A percentile compares a stretch with the other conserved stretches of the same genome.
Conservation (phyloP, 1,140 invertebrate genomes). For the Phymastichus coffea region DNA sequence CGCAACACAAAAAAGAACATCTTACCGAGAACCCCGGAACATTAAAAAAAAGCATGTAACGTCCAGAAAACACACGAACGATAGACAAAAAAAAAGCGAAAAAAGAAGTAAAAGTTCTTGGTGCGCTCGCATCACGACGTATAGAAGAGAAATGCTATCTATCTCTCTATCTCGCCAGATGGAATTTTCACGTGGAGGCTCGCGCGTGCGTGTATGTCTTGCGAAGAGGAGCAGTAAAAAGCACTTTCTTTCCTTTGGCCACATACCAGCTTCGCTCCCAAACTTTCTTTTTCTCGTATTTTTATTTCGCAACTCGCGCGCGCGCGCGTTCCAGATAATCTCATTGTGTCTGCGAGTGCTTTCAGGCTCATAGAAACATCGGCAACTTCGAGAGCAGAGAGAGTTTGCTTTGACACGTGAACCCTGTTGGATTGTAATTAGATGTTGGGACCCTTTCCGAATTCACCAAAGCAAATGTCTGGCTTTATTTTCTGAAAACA, state of each 20-base stretch:
- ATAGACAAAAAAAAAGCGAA: too few relatives aligned
- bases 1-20: too few relatives aligned
- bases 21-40: too few relatives aligned
- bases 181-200: too few relatives aligned
- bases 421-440: conserved; percentile 5
- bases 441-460: conserved; percentile 1
- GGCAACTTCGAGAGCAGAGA: conserved; percentile 3
- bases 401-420: conserved; percentile 6
- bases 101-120: too few relatives aligned
- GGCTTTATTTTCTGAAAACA: not conserved
- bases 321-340: conserved; percentile 15
- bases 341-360: conserved; percentile 9
- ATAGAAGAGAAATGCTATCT: not conserved
- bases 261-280: conserved; percentile 28
- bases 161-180: not conserved
- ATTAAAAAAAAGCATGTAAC: too few relatives aligned
- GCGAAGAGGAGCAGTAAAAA: conserved; percentile 29
- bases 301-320: conserved; percentile 15
- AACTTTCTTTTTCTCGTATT: conserved; percentile 24
- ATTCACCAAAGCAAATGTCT: not conserved
- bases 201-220: conserved; percentile 1
- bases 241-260: conserved; percentile 35
- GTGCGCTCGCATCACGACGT: too few relatives aligned
- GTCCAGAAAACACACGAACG: too few relatives aligned
- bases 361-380: conserved; percentile 15